A percentile compares a stretch with the other conserved stretches of the same genome.
Evolutionary conservation across 2,888 invertebrate species (phyloP).

Genomic region (Apocheima hispidaria): DNA sequence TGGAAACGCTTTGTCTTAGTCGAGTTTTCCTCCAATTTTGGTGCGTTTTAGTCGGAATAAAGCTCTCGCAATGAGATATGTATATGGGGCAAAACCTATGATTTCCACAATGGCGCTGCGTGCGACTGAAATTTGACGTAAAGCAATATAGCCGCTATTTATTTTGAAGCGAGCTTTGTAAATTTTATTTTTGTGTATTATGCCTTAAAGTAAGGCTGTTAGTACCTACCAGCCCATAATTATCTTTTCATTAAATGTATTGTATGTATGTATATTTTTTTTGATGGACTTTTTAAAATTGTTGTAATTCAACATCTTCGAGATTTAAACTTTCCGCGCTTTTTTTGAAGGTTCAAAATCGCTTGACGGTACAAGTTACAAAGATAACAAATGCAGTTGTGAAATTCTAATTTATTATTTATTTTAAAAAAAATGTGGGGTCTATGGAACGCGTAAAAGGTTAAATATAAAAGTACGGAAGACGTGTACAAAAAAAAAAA

Average conservation of each 20-base stretch:
- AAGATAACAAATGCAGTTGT: not conserved
- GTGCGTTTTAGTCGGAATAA: too few species aligned
- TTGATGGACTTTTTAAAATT: not conserved
- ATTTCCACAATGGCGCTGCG: too few species aligned
- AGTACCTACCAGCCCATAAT: too few species aligned
- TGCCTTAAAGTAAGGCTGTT: not conserved
- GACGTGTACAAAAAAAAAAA: constrained; percentile 19
- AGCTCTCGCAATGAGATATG: too few species aligned
- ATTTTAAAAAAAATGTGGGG: not conserved
- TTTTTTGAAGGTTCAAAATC: not conserved
- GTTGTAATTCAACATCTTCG: not conserved
- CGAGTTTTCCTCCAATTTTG: too few species aligned
- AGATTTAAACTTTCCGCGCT: not conserved
- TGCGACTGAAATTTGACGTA: too few species aligned
- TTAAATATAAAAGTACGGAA: constrained; percentile 13
- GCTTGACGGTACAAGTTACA: not conserved
- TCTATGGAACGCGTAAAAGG: not conserved
- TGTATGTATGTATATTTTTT: not conserved
- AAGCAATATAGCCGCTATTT: too few species aligned
- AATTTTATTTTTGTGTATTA: not conserved
- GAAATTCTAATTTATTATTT: constrained; percentile 6
- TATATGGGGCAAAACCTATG: too few species aligned
- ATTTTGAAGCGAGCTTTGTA: not conserved
- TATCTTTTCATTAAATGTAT: too few species aligned
- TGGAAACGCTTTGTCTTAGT: too few species aligned